These are phyloP conservation scores for Epistrophe eligans DNA, from an alignment of 2,888 invertebrate species.

Conservation along the genomic window DNA sequence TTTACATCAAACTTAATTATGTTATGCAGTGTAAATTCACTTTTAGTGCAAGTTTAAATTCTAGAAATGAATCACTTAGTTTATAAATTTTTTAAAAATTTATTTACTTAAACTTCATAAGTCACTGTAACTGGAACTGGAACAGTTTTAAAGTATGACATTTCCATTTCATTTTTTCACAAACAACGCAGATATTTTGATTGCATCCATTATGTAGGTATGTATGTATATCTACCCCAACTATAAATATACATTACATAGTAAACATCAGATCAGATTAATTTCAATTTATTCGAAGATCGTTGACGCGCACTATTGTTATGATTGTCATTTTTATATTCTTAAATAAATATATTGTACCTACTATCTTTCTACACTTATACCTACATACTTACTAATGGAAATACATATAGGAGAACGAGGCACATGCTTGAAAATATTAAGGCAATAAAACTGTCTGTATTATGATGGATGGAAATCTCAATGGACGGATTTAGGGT, in stretches of 20 bases:
- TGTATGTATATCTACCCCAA: not conserved
- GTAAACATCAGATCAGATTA: constrained; percentile 25
- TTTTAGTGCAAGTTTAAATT: too few relatives aligned
- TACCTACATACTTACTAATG: constrained; percentile 8
- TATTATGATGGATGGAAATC: constrained; percentile 16
- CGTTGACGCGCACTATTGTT: constrained; percentile 40
- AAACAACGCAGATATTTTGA: not conserved
- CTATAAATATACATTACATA: too few relatives aligned
- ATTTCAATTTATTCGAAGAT: constrained; percentile 57
- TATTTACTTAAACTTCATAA: too few relatives aligned
- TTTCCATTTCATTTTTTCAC: not conserved
- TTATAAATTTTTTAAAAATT: too few relatives aligned
- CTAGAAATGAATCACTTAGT: too few relatives aligned
- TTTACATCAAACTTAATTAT: too few relatives aligned
- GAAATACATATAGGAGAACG: too few relatives aligned
- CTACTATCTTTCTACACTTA: not conserved
- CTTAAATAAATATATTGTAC: not conserved
- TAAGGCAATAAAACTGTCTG: constrained; percentile 44
- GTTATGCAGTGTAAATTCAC: too few relatives aligned
- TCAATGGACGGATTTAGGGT: constrained; percentile 29
- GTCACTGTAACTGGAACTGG: too few relatives aligned
- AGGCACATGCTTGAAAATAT: constrained; percentile 7
- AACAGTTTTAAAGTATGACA: too few relatives aligned
- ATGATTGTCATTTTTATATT: constrained; percentile 36
- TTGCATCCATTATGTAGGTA: not conserved